A percentile compares a stretch with the other conserved stretches of the same genome.
Conservation (phyloP, 2,113 vertebrate species). For the Megaleporinus macrocephalus region DNA sequence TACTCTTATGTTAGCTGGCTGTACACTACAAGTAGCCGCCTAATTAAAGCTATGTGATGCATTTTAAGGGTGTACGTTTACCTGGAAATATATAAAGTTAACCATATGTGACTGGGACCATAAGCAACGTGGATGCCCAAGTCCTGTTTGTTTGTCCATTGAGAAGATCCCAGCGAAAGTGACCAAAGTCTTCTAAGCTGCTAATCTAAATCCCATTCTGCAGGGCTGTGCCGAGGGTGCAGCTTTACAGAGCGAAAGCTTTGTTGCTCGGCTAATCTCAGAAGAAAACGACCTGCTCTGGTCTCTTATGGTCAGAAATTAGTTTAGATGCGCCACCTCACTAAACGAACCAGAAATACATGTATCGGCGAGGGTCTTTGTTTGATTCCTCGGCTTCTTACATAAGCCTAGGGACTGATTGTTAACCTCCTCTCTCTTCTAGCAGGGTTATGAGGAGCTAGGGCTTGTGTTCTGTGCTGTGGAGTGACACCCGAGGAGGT, state of each 20-base stretch:
- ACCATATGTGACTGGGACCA: no score
- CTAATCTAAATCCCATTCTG: slow-evolving; percentile 30
- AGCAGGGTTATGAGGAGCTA: slow-evolving; percentile 29
- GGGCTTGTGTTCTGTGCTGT: slow-evolving; percentile 5
- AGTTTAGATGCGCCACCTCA: no score
- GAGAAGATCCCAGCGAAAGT: slow-evolving; percentile 1
- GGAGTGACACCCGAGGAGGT: slow-evolving; percentile 60
- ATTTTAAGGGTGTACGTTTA: no score
- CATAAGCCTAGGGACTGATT: neutral
- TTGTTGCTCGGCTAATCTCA: slow-evolving; percentile 4
- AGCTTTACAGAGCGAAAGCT: neutral
- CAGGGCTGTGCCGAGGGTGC: neutral
- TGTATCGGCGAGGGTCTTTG: neutral
- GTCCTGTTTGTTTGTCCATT: neutral
- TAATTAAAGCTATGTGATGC: no score
- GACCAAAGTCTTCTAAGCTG: slow-evolving; percentile 18
- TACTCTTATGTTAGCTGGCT: no score
- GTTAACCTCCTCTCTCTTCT: slow-evolving; percentile 4
- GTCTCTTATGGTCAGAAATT: neutral
- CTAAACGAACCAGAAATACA: no score
- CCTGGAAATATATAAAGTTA: no score
- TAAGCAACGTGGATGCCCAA: no score
- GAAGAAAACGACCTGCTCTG: neutral
- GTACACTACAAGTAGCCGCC: no score
- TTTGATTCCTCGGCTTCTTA: neutral